Evolutionary conservation across 2,888 invertebrate genomes (phyloP).

Genomic region (Tridacna gigas): DNA sequence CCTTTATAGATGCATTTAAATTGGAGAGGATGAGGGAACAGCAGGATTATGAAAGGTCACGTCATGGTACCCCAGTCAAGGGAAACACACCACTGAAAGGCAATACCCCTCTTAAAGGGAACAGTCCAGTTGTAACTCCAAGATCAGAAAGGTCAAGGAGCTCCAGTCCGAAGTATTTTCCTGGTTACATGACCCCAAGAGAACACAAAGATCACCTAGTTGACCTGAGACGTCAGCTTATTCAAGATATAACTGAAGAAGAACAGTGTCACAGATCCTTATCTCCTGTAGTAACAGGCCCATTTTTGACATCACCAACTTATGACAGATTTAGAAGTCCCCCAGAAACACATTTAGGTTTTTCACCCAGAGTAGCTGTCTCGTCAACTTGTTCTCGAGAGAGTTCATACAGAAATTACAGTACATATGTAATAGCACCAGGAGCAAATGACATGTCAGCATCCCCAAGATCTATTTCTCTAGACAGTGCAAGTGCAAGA

Average conservation of each 20-base stretch:
- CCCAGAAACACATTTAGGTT: slow-evolving; percentile 42
- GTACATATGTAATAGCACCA: slow-evolving; percentile 42
- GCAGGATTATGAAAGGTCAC: slow-evolving; percentile 69
- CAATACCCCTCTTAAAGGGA: slow-evolving; percentile 56
- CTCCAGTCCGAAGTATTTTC: slow-evolving; percentile 58
- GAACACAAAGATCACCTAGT: slow-evolving; percentile 78
- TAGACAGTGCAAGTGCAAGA: slow-evolving; percentile 5
- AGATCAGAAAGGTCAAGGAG: slow-evolving; percentile 60
- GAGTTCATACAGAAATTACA: slow-evolving; percentile 20
- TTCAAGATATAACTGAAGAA: slow-evolving; percentile 72
- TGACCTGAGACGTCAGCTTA: slow-evolving; percentile 74
- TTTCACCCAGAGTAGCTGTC: slow-evolving; percentile 49
- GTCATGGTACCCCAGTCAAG: slow-evolving; percentile 54
- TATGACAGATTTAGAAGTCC: slow-evolving; percentile 29
- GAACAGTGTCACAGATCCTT: slow-evolving; percentile 62
- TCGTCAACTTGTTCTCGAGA: slow-evolving; percentile 40
- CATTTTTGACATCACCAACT: background rate
- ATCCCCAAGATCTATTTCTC: slow-evolving; percentile 37
- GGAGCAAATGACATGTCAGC: slow-evolving; percentile 29
- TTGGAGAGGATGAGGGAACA: slow-evolving; percentile 79
- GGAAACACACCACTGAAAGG: slow-evolving; percentile 54
- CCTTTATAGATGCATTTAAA: slow-evolving; percentile 82
- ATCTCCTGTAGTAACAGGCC: slow-evolving; percentile 50
- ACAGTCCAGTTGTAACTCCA: slow-evolving; percentile 58
- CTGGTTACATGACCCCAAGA: slow-evolving; percentile 77